Base-by-base conservation (phyloP, 2,113 vertebrate genomes). In the Lanius collurio region DNA sequence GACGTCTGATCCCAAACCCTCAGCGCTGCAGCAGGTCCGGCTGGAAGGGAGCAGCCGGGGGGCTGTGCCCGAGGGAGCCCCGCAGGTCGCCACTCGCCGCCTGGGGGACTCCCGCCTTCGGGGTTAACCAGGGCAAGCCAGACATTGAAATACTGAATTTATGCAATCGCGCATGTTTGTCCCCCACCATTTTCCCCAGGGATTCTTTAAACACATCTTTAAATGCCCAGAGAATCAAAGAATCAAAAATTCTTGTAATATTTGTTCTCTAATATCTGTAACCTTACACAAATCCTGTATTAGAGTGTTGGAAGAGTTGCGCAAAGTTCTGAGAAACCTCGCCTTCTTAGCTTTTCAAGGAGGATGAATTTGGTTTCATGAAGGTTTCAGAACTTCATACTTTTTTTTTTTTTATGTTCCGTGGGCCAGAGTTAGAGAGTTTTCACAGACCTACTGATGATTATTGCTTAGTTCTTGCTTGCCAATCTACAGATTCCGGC, bases 401-500 rank as follows among this genome's bases (percentile, higher is more conserved):
- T 52, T 74, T 20, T 42, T 63, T 53, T 26, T 57, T 33, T 53
- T n/a, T 44, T 16, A 35, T 33, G 13, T 83, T 83, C 16, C 8
- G 88, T 80, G 22, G 77, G 30, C n/a, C 35, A 87, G 31, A 13
- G 23, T 57, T 81, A 52, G 4, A 76, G 39, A 76, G 21, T 47
- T 86, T 80, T 46, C 59, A 64, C 16, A 56, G 41, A 87, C 22
- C 7, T 60, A 16, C 20, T 9, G 2, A 33, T 10, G 10, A 73
- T 20, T 52, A 41, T 23, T 35, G 24, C 16, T 39, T 7, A 41
- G 59, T 20, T 83, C 55, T 89, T 97, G 97, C 97, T 90, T 98
- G 98, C 42, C 87, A 74, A 73, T 93, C 60, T 7, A 65, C 59
- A 6, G 96, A 96, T 23, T 98, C 96, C 4, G 79, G 84, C 2